Evolutionary conservation across 2,113 vertebrate genomes (phyloP), one percentile per base, ranked within the genome.

Genomic region (Brevimyrus niger): DNA sequence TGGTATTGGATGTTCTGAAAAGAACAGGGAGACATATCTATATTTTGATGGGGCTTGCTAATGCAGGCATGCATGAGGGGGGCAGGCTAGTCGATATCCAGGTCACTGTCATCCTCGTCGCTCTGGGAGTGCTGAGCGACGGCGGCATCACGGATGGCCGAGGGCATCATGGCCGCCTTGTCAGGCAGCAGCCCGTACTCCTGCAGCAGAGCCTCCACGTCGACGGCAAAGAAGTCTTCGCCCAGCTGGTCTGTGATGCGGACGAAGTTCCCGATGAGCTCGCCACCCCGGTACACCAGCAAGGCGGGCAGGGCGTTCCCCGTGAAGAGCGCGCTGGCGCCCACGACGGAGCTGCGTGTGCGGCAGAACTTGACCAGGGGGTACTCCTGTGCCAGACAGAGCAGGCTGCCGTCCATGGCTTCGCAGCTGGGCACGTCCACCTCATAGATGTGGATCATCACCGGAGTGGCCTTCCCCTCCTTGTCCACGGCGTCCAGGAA

Each of bases 241-340:
- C 98, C 98, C 0, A 99, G 97, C 93, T 99, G 98, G 94, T 99
- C 98, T 0, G 98, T 99, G 93, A 99, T 95, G 4, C 98, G 96
- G 90, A 99, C 97, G n/a, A 99, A 98, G 89, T 99, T 99, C 11
- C 98, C 98, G 0, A 99, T 96, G 92, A 99, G 95, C 90, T 99
- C 98, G 0, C 98, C 98, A 0, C 94, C 96, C 91, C 98, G 98
- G 90, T 99, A 99, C 89, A 99, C 94, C 19, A 99, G 97, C 91
- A 99, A 93, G 0, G 98, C 97, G 0, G 98, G 98, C 88, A 99
- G 95, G 23, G 98, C 98, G 0, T 96, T 97, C 88, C 92, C 96
- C 46, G 97, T 97, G 93, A 99, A 99, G 88, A 96, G 96, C 4
- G 96, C 91, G 86, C 98, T 99, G 90, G 97, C 97, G 51, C 98